phyloP scores from a whole-genome alignment of 2,113 vertebrate species.

The Phodopus roborovskii region DNA sequence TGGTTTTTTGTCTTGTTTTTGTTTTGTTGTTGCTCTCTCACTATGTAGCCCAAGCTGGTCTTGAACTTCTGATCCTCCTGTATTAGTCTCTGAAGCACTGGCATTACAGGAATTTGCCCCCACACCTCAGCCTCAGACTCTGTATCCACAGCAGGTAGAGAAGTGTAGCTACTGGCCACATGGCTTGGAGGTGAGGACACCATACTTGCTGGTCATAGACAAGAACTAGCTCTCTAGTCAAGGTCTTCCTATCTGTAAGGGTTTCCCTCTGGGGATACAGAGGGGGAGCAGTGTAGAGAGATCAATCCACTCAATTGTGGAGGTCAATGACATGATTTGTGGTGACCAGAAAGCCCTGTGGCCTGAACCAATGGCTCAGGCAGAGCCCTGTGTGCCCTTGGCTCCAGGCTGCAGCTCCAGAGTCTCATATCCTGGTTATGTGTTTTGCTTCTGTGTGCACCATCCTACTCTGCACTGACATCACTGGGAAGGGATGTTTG shows the following conservation, averaged over 20 bases:
- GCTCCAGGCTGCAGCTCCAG: neutral
- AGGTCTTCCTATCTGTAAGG: neutral
- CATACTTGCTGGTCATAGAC: neutral
- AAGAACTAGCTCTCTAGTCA: neutral
- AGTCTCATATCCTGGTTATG: neutral
- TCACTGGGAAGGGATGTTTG: neutral
- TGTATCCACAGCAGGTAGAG: neutral
- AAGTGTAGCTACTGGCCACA: neutral
- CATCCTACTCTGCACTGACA: neutral
- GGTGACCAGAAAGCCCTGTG: neutral
- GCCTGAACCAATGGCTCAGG: slow-evolving; percentile 10
- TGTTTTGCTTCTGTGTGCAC: neutral
- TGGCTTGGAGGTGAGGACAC: neutral
- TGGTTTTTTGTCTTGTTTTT: neutral
- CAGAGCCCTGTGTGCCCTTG: rapidly evolving
- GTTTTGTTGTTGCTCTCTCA: neutral
- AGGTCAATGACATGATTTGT: neutral
- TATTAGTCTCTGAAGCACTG: neutral
- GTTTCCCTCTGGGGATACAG: neutral
- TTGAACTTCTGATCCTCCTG: neutral
- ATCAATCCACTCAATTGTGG: neutral
- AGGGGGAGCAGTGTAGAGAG: neutral
- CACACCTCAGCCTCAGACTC: neutral
- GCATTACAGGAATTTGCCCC: neutral
- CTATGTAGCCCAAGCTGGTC: neutral